Evolutionary conservation across 1,140 invertebrate species (phyloP).

Genomic region (Rhizoglyphus robini): DNA sequence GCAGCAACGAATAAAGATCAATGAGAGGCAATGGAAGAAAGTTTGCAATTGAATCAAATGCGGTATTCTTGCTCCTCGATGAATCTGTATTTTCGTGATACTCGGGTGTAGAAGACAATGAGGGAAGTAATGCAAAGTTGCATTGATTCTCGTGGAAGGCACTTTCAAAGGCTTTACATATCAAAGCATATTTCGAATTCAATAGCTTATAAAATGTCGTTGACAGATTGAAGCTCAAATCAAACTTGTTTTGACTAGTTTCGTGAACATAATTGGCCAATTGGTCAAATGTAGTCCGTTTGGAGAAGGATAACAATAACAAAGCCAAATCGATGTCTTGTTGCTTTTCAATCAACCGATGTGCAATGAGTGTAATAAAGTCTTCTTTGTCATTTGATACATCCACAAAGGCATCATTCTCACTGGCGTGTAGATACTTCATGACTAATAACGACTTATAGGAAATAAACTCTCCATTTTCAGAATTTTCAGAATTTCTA

Average conservation of each 20-base stretch:
- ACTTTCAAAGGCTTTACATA: background rate
- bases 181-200: background rate
- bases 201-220: background rate
- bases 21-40: background rate
- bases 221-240: background rate
- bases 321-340: background rate
- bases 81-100: too few species aligned
- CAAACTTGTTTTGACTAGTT: background rate
- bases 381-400: too few species aligned
- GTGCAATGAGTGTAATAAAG: background rate
- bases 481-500: background rate
- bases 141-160: background rate
- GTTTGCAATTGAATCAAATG: too few species aligned
- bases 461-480: background rate
- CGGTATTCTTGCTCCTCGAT: too few species aligned
- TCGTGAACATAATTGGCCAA: background rate
- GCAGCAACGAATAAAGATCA: background rate
- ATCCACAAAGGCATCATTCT: background rate
- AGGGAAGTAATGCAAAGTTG: too few species aligned
- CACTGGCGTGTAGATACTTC: background rate
- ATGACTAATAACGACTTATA: background rate
- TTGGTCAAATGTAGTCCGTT: background rate
- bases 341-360: background rate
- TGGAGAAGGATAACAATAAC: background rate
- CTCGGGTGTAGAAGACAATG: too few species aligned